phyloP scores from a whole-genome alignment of 2,888 invertebrate genomes.

The Cephalotes varians region DNA sequence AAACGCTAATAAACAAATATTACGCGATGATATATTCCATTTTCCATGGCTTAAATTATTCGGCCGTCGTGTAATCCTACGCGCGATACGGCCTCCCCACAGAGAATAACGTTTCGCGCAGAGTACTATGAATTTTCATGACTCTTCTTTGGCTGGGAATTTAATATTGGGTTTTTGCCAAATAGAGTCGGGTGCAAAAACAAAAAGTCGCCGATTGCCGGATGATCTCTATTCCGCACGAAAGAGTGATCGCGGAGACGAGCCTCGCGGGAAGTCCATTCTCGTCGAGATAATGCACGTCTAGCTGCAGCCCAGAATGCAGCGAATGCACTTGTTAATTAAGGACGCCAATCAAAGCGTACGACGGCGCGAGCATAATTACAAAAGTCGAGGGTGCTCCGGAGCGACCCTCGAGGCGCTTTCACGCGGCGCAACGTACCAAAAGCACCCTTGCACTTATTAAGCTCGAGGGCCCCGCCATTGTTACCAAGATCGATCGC shows the following conservation, averaged over 20 bases:
- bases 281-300: constrained; percentile 12
- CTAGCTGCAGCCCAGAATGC: constrained; percentile 12
- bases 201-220: constrained; percentile 8
- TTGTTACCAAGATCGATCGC: constrained; percentile 49
- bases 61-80: constrained; percentile 42
- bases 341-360: constrained; percentile 62
- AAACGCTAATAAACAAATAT: constrained; percentile 46
- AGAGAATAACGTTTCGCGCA: constrained; percentile 48
- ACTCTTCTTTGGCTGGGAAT: constrained; percentile 28
- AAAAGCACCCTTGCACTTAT: constrained; percentile 43
- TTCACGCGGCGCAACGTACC: constrained; percentile 44
- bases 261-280: background rate
- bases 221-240: background rate
- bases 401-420: constrained; percentile 53
- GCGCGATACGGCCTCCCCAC: constrained; percentile 29
- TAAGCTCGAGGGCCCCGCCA: constrained; percentile 21
- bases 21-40: constrained; percentile 55
- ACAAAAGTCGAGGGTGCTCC: constrained; percentile 61
- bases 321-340: constrained; percentile 57
- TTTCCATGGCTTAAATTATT: constrained; percentile 50
- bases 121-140: constrained; percentile 55
- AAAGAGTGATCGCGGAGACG: background rate
- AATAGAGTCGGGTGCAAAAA: background rate
- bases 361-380: constrained; percentile 52
- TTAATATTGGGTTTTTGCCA: constrained; percentile 47